A percentile compares a stretch with the other conserved stretches of the same genome.
Conservation (phyloP, 2,888 invertebrate genomes). For the Lasioglossum zephyrum region DNA sequence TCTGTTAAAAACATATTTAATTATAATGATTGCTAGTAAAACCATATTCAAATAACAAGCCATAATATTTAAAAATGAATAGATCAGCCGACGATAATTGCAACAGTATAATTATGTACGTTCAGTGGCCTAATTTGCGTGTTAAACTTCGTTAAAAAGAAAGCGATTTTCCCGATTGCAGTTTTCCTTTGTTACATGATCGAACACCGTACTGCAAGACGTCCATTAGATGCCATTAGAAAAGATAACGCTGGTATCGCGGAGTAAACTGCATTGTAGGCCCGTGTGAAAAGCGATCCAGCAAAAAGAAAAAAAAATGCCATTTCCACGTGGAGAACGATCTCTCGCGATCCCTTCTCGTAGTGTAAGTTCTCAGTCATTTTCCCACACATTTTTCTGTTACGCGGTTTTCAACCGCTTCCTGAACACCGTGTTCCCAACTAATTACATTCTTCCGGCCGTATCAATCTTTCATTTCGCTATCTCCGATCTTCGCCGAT, state of each 20-base stretch:
- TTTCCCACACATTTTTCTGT: constrained; percentile 63
- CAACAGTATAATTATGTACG: background rate
- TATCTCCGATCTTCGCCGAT: constrained; percentile 32
- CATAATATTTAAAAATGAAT: background rate
- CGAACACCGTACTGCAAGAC: constrained; percentile 23
- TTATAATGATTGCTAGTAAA: background rate
- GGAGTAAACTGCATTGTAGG: constrained; percentile 36
- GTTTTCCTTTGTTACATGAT: constrained; percentile 15
- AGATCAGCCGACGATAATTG: background rate
- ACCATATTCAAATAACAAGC: background rate
- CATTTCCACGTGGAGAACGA: constrained; percentile 52
- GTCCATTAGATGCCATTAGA: constrained; percentile 36
- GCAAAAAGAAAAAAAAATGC: constrained; percentile 27
- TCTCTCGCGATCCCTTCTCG: constrained; percentile 50
- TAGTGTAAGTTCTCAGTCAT: constrained; percentile 33
- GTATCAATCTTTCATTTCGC: constrained; percentile 45
- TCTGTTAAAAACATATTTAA: background rate
- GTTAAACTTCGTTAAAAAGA: background rate
- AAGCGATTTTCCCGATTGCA: background rate
- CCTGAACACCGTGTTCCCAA: constrained; percentile 52
- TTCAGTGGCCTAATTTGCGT: background rate
- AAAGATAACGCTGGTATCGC: constrained; percentile 21
- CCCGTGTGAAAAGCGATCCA: constrained; percentile 34
- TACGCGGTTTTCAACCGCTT: constrained; percentile 46
- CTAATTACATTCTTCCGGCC: constrained; percentile 54